Evolutionary conservation across 2,888 invertebrate genomes (phyloP), one percentile per base, ranked within the genome.

Genomic region (Subacronicta megacephala): DNA sequence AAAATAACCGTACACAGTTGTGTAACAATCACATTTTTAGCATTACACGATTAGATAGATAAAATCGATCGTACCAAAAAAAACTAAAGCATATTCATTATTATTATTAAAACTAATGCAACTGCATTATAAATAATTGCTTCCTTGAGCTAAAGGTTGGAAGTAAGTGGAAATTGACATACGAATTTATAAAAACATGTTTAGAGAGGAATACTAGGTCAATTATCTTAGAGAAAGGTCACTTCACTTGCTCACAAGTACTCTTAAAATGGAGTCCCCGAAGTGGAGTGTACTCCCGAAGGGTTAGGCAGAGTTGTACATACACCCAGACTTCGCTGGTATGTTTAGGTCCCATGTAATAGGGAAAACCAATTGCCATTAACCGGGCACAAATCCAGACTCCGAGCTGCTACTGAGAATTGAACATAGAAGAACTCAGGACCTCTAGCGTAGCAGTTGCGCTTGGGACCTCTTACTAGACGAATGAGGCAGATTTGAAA

Each of bases 111-210:
- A 37, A 40, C 52, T 54, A 72, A 75, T 71, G 63, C 53, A 57
- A 60, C 12, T 64, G 53, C 62, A 72, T 75, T 73, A 73, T 56
- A 61, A 42, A 52, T 73, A 71, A 75, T 75, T 68, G 71, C 76
- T 75, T 75, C 75, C 75, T 71, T 63, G 65, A 73, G 26, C 12
- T 36, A 62, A 70, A 75, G 75, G 75, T 72, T 73, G 52, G 29
- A 26, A 45, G 46, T 61, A 45, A 54, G 46, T 54, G 64, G 58
- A 46, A 59, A 74, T 70, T 65, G 60, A 62, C 62, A 56, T 57
- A 55, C 40, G 51, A 46, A 40, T 51, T 23, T 23, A 43, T n/a
- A 46, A 66, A 62, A 42, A 64, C 44, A 7, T 45, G 40, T 45
- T 46, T 49, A 50, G 46, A 67, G 62, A 55, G 62, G 59, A 44